Conservation (phyloP, 2,113 vertebrate genomes). For the Ia io region DNA sequence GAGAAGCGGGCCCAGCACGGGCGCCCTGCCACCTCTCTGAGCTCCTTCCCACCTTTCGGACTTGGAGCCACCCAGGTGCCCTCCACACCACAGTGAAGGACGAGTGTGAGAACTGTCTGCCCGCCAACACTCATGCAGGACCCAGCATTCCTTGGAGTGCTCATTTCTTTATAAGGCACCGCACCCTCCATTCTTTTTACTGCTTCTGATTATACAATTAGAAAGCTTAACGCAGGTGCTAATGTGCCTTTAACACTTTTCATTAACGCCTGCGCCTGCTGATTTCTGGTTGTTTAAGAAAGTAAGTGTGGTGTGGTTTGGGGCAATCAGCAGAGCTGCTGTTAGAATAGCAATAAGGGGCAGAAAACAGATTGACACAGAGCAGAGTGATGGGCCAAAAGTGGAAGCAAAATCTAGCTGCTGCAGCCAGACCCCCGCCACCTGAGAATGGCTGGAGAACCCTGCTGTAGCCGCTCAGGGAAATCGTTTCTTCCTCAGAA, state of each 20-base stretch:
- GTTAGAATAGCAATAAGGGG: neutral
- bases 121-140: neutral
- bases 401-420: neutral
- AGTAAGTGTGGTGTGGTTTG: neutral
- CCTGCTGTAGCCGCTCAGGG: neutral
- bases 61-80: neutral
- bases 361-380: neutral
- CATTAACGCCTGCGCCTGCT: conserved; percentile 43
- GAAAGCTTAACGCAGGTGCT: conserved; percentile 52
- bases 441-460: neutral
- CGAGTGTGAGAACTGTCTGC: neutral
- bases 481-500: neutral
- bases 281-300: conserved; percentile 42
- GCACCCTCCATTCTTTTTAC: neutral
- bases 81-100: neutral
- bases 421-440: neutral
- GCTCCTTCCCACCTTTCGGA: neutral
- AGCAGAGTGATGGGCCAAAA: neutral
- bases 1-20: neutral
- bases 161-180: neutral
- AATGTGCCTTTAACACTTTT: conserved; percentile 55
- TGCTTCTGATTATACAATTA: conserved; percentile 36
- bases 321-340: neutral
- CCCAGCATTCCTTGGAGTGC: neutral
- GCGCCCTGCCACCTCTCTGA: neutral